A percentile compares a stretch with the other conserved stretches of the same genome.
Evolutionary conservation across 2,797 vertebrate species (phyloP).

Genomic region (Naso thynnoides): DNA sequence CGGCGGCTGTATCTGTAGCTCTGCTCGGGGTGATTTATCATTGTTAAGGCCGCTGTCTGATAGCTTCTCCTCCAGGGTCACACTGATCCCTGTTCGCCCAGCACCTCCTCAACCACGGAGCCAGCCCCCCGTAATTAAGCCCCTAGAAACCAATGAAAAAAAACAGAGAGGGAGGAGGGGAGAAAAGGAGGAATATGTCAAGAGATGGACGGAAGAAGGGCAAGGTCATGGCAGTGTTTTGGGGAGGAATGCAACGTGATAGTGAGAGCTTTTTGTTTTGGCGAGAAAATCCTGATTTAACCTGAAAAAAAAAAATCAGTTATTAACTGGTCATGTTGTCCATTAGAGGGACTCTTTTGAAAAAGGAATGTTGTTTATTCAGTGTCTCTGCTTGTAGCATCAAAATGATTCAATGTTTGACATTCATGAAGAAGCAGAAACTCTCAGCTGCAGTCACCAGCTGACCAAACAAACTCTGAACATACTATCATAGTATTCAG

Average conservation of each 20-base stretch:
- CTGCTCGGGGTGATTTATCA: constrained; percentile 84
- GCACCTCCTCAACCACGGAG: constrained; percentile 65
- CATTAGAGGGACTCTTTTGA: not conserved
- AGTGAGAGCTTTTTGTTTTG: not conserved
- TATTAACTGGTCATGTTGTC: not conserved
- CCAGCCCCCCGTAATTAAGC: constrained; percentile 80
- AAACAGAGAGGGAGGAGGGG: constrained; percentile 35
- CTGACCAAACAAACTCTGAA: too few species aligned
- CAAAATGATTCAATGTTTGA: not conserved
- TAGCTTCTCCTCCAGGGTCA: constrained; percentile 82
- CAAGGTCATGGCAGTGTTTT: constrained; percentile 30
- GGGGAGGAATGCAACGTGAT: not conserved
- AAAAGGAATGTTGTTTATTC: not conserved
- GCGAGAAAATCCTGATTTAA: not conserved
- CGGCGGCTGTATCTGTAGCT: constrained; percentile 48
- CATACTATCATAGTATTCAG: too few species aligned
- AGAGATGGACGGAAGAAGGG: constrained; percentile 59
- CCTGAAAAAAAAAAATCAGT: not conserved
- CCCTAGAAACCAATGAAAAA: constrained; percentile 76
- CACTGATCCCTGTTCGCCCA: constrained; percentile 69
- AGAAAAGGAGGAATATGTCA: constrained; percentile 41
- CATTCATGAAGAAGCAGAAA: too few species aligned
- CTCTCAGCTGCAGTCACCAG: too few species aligned
- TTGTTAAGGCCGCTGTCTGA: constrained; percentile 88
- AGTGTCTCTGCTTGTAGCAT: not conserved